These are phyloP conservation scores for Procavia capensis DNA, from an alignment of 2,113 vertebrate species.

Conservation along the genomic window DNA sequence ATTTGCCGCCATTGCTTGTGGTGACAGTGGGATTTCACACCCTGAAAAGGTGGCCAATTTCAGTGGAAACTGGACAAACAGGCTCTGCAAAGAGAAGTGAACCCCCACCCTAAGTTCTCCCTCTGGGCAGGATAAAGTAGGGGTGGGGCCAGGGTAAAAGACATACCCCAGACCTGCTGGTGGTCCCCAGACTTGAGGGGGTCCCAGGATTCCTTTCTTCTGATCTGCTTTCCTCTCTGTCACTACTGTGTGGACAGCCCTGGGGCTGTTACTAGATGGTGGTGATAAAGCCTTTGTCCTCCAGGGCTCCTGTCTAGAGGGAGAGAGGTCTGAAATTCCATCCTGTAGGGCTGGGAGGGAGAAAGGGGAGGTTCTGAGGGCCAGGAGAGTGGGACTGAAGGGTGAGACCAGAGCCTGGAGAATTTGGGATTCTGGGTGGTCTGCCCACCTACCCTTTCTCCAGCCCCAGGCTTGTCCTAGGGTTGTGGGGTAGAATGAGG, in stretches of 20 bases:
- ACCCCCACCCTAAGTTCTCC: slow-evolving; percentile 12
- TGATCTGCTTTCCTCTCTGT: background rate
- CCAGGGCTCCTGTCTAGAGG: background rate
- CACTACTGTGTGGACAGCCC: background rate
- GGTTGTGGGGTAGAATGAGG: too few species aligned
- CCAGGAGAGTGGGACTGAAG: background rate
- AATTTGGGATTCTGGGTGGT: background rate
- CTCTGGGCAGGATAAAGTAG: background rate
- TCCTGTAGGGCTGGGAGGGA: background rate
- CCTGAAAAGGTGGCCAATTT: slow-evolving; percentile 35
- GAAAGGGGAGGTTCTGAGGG: accelerated
- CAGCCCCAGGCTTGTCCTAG: background rate
- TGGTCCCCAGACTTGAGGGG: background rate
- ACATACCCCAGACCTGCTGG: background rate
- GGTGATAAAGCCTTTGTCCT: background rate
- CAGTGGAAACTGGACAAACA: slow-evolving; percentile 65
- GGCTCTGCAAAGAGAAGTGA: slow-evolving; percentile 42
- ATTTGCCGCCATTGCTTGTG: background rate
- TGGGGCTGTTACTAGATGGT: background rate
- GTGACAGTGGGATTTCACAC: background rate
- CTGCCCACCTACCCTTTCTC: background rate
- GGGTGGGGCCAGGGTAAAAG: background rate
- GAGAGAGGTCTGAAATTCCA: background rate
- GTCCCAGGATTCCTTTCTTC: background rate
- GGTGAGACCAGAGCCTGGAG: background rate